Evolutionary conservation across 1,140 invertebrate genomes (phyloP).

Genomic region (Coelopa frigida): DNA sequence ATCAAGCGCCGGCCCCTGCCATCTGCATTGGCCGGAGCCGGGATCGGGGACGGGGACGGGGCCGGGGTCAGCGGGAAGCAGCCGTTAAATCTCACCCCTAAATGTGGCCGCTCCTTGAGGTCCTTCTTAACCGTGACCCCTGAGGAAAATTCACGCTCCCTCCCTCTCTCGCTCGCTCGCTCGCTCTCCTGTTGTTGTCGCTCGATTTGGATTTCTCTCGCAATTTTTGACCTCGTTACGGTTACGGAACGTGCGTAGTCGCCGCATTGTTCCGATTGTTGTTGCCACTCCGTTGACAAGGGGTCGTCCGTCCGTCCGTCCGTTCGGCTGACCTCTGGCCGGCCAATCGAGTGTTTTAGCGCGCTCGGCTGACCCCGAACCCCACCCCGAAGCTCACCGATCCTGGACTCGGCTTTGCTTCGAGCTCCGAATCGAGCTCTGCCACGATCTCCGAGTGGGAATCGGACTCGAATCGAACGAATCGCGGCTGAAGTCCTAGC

Average conservation of each 20-base stretch:
- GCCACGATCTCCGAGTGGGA: no score
- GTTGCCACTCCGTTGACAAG: slow-evolving; percentile 6
- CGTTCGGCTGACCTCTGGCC: no score
- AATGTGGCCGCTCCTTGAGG: slow-evolving; percentile 1
- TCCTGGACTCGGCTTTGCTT: neutral
- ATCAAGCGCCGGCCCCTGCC: neutral
- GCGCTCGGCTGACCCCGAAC: no score
- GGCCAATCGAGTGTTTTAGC: slow-evolving; percentile 1
- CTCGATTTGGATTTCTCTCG: neutral
- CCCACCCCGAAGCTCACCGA: slow-evolving; percentile 2
- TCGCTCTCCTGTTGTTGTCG: no score
- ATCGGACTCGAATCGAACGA: no score
- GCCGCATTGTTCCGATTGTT: slow-evolving; percentile 2
- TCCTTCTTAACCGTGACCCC: slow-evolving; percentile 12
- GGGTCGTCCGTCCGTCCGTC: slow-evolving; percentile 5
- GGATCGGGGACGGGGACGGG: no score
- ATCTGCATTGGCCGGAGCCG: neutral
- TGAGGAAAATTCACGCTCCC: no score
- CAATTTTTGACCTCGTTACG: neutral
- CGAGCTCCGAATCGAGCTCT: no score
- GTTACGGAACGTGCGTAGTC: slow-evolving; percentile 3
- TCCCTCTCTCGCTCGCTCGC: no score
- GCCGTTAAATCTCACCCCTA: slow-evolving; percentile 12
- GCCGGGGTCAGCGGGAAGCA: slow-evolving; percentile 2
- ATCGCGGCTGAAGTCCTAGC: no score